phyloP scores from a whole-genome alignment of 1,140 invertebrate genomes.

The Drosophila guanche region DNA sequence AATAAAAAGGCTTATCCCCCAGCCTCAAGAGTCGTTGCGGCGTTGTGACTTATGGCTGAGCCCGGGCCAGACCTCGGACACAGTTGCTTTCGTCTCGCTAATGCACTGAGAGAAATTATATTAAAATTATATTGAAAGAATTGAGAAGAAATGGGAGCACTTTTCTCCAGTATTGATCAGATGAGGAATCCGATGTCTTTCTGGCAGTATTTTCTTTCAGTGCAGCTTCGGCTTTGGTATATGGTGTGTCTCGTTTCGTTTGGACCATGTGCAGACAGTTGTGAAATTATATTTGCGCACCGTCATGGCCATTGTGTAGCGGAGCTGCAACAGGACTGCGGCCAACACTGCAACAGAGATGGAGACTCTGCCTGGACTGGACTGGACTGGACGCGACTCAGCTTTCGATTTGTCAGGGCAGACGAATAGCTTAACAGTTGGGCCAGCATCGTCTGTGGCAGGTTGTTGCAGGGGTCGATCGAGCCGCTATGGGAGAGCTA shows the following conservation, averaged over 20 bases:
- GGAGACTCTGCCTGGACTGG: constrained; percentile 12
- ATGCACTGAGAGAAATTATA: constrained; percentile 32
- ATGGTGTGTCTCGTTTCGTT: constrained; percentile 48
- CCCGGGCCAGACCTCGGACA: constrained; percentile 35
- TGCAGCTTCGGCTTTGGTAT: constrained; percentile 23
- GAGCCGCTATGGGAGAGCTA: constrained; percentile 26
- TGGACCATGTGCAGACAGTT: constrained; percentile 78
- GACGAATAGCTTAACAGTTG: constrained; percentile 74
- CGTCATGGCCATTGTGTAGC: constrained; percentile 76
- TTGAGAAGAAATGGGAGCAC: background rate
- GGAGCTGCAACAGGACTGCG: constrained; percentile 39
- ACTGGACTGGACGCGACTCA: constrained; percentile 23
- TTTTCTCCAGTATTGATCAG: too few relatives aligned
- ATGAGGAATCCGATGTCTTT: background rate
- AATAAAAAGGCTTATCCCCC: constrained; percentile 65
- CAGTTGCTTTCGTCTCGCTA: constrained; percentile 46
- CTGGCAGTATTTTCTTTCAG: constrained; percentile 9
- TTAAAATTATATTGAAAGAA: too few relatives aligned
- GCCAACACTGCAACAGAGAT: constrained; percentile 5
- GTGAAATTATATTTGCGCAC: constrained; percentile 81
- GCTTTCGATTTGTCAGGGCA: constrained; percentile 74
- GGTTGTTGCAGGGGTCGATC: constrained; percentile 37
- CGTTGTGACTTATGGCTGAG: constrained; percentile 56
- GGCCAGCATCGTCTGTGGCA: constrained; percentile 35
- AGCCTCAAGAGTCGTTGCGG: constrained; percentile 57